Conservation (phyloP, 92 coral and sea anemone species). For the Actinostola sp. region DNA sequence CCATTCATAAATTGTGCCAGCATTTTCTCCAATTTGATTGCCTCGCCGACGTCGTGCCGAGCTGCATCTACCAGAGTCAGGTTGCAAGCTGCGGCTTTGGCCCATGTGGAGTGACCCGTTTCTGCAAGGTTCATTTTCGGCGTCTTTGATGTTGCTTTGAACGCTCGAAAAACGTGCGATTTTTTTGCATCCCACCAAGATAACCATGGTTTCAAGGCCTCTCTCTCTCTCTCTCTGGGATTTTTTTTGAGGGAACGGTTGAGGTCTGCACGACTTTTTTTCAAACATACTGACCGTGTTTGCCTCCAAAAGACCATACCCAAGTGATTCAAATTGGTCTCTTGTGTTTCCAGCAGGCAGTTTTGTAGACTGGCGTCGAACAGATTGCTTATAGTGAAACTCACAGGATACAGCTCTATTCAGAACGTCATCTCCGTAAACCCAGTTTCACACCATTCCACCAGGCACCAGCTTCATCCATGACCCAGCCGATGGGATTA, state of each 20-base stretch:
- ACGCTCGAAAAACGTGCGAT: no score
- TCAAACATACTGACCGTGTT: constrained; percentile 48
- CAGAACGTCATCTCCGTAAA: constrained; percentile 39
- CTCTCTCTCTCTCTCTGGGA: no score
- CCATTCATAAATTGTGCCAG: no score
- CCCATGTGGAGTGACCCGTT: no score
- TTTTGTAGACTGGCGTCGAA: constrained; percentile 34
- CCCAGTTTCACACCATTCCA: constrained; percentile 42
- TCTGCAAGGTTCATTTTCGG: no score
- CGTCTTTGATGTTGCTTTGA: no score
- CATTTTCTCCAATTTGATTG: no score
- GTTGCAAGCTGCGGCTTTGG: no score
- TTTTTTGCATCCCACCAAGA: no score
- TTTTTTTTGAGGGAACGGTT: constrained; percentile 40
- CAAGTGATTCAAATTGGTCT: background rate
- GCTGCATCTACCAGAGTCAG: no score
- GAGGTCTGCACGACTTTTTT: constrained; percentile 45
- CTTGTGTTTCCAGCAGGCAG: constrained; percentile 10
- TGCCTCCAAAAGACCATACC: background rate
- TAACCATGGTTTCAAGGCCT: no score
- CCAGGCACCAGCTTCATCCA: constrained; percentile 61
- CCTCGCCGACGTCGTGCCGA: no score
- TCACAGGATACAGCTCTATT: constrained; percentile 33
- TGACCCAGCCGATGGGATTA: constrained; percentile 46
- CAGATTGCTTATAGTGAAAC: constrained; percentile 51